A percentile compares a stretch with the other conserved stretches of the same genome.
These are phyloP conservation scores for Natator depressus DNA, from an alignment of 2,113 vertebrate species.

Conservation along the genomic window DNA sequence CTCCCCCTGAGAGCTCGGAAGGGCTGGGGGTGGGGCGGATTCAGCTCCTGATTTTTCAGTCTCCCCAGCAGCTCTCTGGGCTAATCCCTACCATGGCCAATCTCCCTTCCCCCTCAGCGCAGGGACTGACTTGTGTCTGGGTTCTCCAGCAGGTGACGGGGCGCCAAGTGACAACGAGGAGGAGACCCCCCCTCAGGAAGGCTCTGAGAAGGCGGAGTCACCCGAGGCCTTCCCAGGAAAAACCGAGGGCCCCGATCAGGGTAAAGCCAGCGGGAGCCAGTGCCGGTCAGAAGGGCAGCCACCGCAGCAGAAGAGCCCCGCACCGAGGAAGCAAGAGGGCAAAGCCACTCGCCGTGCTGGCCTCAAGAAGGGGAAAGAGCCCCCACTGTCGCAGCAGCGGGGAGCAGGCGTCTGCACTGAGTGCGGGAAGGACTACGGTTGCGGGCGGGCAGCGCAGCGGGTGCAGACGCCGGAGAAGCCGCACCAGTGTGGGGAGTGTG, in stretches of 20 bases:
- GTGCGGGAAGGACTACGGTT: neutral
- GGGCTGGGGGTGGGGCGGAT: neutral
- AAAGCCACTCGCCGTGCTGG: neutral
- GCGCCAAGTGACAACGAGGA: neutral
- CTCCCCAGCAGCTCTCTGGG: neutral
- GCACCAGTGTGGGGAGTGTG: constrained; percentile 37
- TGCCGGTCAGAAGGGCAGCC: neutral
- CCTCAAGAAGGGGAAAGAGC: neutral
- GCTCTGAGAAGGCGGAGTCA: neutral
- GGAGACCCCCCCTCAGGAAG: accelerated
- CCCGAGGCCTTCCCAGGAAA: neutral
- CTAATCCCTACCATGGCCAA: neutral
- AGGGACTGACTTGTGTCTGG: neutral
- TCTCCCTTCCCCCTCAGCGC: neutral
- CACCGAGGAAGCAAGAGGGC: neutral
- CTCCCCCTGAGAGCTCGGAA: neutral
- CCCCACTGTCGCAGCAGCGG: neutral
- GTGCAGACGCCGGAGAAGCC: constrained; percentile 37
- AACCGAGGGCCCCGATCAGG: neutral
- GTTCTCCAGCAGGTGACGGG: neutral
- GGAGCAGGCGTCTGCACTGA: neutral
- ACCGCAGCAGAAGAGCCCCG: neutral
- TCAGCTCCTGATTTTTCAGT: neutral
- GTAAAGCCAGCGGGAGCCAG: neutral
- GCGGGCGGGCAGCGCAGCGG: neutral